Evolutionary conservation across 2,888 invertebrate genomes (phyloP), one percentile per base, ranked within the genome.

Genomic region (Laspeyria flexula): DNA sequence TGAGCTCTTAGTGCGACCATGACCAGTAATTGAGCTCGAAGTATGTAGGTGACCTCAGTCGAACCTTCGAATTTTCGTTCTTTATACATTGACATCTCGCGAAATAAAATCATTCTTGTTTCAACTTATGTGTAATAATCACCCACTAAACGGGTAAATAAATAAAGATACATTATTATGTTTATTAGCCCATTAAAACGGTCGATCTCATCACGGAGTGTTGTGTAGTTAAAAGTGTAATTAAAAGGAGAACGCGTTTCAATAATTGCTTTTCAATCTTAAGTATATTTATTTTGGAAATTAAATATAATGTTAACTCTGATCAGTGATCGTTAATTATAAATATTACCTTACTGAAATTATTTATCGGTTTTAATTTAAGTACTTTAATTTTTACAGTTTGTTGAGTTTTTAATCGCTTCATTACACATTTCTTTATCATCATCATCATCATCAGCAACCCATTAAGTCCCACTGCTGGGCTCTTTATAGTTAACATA

Each of bases 31-130:
- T 70, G 71, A 73, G 71, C 74, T 76, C 77, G 76, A 73, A 82
- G 85, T 83, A 90, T 86, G 88, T 88, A 88, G 89, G 88, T 90
- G 89, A 90, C 91, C 91, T 91, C 83, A 79, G 64, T 62, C 68
- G 54, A 78, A 86, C 87, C 88, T 83, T 86, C 85, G 75, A 74
- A 77, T 83, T 86, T 90, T 85, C 79, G 81, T 74, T 70, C 69
- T 79, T 83, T 73, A 72, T 72, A 75, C 80, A 84, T 82, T 87
- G 84, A 83, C 83, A 79, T 81, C 75, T 71, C 66, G 65, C 72
- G 59, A 75, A 71, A 75, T 73, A 75, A 72, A 54, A 49, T 52
- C 48, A 45, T 50, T 50, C 12, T 30, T 33, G 39, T 23, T 11
- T 21, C 12, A 38, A 50, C 35, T 55, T 15, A 27, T 29, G 44